Conservation (phyloP, 2,113 vertebrate genomes). For the Oryzias curvinotus region DNA sequence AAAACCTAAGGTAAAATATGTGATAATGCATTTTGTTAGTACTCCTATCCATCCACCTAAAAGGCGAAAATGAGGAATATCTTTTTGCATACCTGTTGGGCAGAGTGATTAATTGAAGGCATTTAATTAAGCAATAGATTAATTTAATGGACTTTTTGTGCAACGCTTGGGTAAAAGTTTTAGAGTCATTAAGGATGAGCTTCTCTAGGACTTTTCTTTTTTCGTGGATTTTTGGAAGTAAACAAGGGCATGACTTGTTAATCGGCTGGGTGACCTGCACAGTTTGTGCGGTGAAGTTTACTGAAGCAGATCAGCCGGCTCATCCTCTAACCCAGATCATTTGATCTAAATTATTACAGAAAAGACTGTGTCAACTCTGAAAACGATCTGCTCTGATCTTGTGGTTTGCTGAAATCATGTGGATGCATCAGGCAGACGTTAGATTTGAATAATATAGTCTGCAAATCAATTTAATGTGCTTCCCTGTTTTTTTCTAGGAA, state of each 20-base stretch:
- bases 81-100: slow-evolving; percentile 40
- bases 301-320: slow-evolving; percentile 22
- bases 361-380: slow-evolving; percentile 20
- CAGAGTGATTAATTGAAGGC: slow-evolving; percentile 48
- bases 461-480: neutral
- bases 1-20: slow-evolving; percentile 26
- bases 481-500: too few species aligned
- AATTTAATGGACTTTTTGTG: slow-evolving; percentile 52
- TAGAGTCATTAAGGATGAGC: slow-evolving; percentile 48
- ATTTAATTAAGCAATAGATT: slow-evolving; percentile 49
- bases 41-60: slow-evolving; percentile 19
- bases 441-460: neutral
- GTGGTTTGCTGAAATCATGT: slow-evolving; percentile 8
- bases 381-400: slow-evolving; percentile 23
- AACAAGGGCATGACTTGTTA: slow-evolving; percentile 15
- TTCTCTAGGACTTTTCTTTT: slow-evolving; percentile 9
- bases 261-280: slow-evolving; percentile 14
- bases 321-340: slow-evolving; percentile 16
- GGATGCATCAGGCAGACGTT: neutral
- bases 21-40: slow-evolving; percentile 17
- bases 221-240: slow-evolving; percentile 2
- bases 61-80: slow-evolving; percentile 29
- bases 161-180: slow-evolving; percentile 59
- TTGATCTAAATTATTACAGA: slow-evolving; percentile 30
- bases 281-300: slow-evolving; percentile 15